Conservation (phyloP, 1,140 invertebrate genomes). For the Melipona quadrifasciata region DNA sequence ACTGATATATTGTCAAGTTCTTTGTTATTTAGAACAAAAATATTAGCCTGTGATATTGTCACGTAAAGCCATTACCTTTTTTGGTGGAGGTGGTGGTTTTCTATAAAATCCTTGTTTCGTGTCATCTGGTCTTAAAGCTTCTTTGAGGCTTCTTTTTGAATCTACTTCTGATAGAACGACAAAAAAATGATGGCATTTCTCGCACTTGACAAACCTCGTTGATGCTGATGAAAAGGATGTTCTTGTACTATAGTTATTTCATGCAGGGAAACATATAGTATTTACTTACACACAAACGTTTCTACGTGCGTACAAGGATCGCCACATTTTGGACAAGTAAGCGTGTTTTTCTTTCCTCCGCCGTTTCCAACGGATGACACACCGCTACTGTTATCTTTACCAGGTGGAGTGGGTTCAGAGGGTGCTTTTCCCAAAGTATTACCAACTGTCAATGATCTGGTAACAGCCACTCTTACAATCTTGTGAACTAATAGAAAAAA, state of each 20-base stretch:
- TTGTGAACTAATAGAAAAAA: conserved; percentile 72
- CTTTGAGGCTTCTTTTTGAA: conserved; percentile 91
- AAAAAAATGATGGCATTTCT: conserved; percentile 99
- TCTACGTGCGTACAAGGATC: conserved; percentile 98
- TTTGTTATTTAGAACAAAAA: neutral
- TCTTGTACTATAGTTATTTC: neutral
- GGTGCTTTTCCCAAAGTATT: conserved; percentile 73
- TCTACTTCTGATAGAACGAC: conserved; percentile 97
- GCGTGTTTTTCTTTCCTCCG: conserved; percentile 85
- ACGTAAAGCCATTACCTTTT: conserved; percentile 85
- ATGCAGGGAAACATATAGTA: neutral
- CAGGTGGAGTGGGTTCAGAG: conserved; percentile 76
- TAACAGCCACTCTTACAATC: conserved; percentile 76
- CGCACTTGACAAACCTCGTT: conserved; percentile 97
- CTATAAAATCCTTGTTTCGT: conserved; percentile 84
- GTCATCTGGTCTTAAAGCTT: conserved; percentile 86
- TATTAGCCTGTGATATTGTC: neutral
- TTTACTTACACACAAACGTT: conserved; percentile 94
- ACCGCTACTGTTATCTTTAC: conserved; percentile 66
- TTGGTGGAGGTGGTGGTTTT: conserved; percentile 95
- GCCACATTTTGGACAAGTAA: conserved; percentile 96
- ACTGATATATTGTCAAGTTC: neutral
- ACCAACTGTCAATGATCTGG: conserved; percentile 71
- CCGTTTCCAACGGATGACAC: conserved; percentile 73
- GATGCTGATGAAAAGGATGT: conserved; percentile 83